Percentiles rank a stretch among this genome's conserved stretches.
Evolutionary conservation across 2,888 invertebrate species (phyloP).

Genomic region (Torymus aiolomorphi): DNA sequence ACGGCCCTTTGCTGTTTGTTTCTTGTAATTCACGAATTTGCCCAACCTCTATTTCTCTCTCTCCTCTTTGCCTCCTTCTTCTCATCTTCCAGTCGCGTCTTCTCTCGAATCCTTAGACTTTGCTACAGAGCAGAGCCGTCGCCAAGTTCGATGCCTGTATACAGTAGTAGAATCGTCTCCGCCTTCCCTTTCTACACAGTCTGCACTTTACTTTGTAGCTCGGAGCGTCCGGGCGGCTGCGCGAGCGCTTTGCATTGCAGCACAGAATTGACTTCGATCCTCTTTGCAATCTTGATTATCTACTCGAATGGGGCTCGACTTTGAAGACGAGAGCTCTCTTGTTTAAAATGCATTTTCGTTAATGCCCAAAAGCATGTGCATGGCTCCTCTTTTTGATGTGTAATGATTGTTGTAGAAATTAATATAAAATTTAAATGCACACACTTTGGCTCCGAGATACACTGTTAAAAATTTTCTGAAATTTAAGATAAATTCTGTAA

Average conservation of each 20-base stretch:
- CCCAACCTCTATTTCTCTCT: constrained; percentile 23
- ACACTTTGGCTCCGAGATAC: too few species aligned
- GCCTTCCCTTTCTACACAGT: constrained; percentile 25
- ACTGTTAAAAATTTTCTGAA: too few species aligned
- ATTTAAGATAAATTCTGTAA: too few species aligned
- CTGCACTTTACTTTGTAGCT: constrained; percentile 51
- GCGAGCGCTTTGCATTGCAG: constrained; percentile 46
- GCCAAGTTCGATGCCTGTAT: constrained; percentile 50
- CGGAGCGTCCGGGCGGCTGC: neutral
- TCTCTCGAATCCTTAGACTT: constrained; percentile 47
- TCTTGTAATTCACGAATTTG: constrained; percentile 66
- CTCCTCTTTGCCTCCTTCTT: constrained; percentile 43
- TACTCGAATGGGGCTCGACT: constrained; percentile 44
- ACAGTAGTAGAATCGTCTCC: constrained; percentile 38
- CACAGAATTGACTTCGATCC: constrained; percentile 55
- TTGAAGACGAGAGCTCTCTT: constrained; percentile 39
- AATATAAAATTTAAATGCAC: too few species aligned
- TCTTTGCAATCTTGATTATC: constrained; percentile 57
- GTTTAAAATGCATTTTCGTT: constrained; percentile 44
- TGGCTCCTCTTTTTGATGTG: neutral
- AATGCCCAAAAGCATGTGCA: constrained; percentile 2
- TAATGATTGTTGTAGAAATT: too few species aligned
- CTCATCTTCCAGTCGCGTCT: neutral
- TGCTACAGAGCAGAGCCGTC: constrained; percentile 26
- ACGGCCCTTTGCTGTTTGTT: constrained; percentile 63